phyloP scores from a whole-genome alignment of 2,888 invertebrate species.

The Hecatera dysodea region DNA sequence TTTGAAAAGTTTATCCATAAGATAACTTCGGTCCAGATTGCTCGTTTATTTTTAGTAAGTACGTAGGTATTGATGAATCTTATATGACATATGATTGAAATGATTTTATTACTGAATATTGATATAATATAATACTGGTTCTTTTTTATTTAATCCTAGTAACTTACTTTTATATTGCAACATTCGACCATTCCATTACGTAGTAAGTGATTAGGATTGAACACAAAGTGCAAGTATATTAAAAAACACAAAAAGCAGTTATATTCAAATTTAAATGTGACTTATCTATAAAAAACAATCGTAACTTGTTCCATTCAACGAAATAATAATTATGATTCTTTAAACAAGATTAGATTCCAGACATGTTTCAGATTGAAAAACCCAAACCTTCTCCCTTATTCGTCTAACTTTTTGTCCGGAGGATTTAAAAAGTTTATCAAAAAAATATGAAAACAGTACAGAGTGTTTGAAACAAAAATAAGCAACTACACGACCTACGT shows the following conservation, averaged over 20 bases:
- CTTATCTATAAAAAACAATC: background rate
- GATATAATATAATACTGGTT: too few species aligned
- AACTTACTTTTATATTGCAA: too few species aligned
- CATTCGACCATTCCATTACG: too few species aligned
- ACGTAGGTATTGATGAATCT: background rate
- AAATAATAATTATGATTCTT: background rate
- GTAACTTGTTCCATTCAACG: background rate
- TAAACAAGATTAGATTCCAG: slow-evolving; percentile 3
- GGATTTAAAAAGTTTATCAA: slow-evolving; percentile 42
- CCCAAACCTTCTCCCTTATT: background rate
- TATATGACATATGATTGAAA: background rate
- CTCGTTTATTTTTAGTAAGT: too few species aligned
- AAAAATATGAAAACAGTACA: slow-evolving; percentile 32
- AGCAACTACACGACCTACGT: slow-evolving; percentile 9
- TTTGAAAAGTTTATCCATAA: slow-evolving; percentile 11
- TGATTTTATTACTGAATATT: background rate
- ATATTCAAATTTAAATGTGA: background rate
- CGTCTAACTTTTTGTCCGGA: slow-evolving; percentile 39
- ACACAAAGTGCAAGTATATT: too few species aligned
- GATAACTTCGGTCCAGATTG: too few species aligned
- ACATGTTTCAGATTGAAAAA: slow-evolving; percentile 4
- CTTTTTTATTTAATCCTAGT: too few species aligned
- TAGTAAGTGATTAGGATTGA: too few species aligned
- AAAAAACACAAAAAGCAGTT: too few species aligned
- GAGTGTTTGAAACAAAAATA: slow-evolving; percentile 40